Conservation (phyloP, 2,113 vertebrate genomes). For the Plestiodon gilberti region DNA sequence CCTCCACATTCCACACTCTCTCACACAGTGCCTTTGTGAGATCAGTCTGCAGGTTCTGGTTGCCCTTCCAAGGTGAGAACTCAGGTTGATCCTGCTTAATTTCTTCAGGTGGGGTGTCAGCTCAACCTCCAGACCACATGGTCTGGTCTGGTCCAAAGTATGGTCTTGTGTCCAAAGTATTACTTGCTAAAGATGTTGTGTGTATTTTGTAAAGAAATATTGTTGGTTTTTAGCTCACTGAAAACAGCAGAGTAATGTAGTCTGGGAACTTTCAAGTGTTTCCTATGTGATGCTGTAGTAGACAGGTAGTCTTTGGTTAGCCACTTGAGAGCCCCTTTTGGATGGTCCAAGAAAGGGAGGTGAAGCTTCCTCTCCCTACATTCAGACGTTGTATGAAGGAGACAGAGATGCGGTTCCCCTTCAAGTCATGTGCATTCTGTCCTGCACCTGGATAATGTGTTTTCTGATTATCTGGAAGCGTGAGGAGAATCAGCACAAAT, state of each 20-base stretch:
- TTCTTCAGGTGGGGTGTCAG: too few species aligned
- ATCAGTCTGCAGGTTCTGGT: too few species aligned
- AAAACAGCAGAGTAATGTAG: neutral
- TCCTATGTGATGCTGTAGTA: neutral
- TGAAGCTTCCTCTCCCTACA: neutral
- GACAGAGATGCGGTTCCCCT: neutral
- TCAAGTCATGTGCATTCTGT: neutral
- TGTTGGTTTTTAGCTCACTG: neutral
- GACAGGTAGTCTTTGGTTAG: neutral
- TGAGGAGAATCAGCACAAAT: too few species aligned
- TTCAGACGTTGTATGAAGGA: neutral
- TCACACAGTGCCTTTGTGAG: too few species aligned
- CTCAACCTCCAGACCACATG: too few species aligned
- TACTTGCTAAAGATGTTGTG: neutral
- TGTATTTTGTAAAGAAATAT: neutral
- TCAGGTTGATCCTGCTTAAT: too few species aligned
- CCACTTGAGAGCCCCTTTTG: neutral
- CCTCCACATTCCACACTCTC: too few species aligned
- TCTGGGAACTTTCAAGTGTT: neutral
- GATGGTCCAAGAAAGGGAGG: neutral
- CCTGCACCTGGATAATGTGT: neutral
- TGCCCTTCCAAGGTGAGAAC: too few species aligned
- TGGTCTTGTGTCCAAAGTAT: neutral
- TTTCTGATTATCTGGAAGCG: neutral
- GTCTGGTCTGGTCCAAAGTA: too few species aligned